Conservation (phyloP, 1,140 invertebrate species). For the Drosophila tsacasi region DNA sequence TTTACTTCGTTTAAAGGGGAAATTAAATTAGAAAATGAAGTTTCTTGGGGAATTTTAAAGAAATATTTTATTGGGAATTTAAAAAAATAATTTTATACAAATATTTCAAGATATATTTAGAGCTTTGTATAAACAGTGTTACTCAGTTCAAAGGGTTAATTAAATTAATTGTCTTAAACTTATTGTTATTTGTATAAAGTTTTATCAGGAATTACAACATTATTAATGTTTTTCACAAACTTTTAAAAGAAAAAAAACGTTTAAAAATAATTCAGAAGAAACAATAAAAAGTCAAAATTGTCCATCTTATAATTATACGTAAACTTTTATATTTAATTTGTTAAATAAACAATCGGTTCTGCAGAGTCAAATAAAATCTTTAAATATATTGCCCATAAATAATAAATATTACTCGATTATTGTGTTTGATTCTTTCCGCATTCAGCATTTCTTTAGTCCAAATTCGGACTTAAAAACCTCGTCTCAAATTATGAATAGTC, state of each 20-base stretch:
- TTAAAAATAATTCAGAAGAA: neutral
- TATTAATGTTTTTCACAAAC: no score
- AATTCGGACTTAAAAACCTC: neutral
- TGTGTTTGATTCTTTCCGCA: neutral
- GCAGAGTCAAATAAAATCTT: neutral
- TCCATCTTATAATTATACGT: neutral
- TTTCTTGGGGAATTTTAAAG: no score
- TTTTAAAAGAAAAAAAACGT: neutral
- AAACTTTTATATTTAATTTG: neutral
- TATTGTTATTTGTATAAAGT: no score
- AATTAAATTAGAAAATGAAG: neutral
- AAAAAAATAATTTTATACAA: no score
- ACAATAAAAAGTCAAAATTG: neutral
- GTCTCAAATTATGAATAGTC: constrained; percentile 4
- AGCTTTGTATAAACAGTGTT: neutral
- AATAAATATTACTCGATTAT: neutral
- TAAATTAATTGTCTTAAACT: neutral
- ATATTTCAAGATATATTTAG: neutral
- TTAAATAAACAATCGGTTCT: neutral
- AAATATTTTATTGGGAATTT: no score
- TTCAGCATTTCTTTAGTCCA: constrained; percentile 4
- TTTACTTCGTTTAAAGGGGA: neutral
- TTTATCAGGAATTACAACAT: neutral
- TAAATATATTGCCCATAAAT: neutral
- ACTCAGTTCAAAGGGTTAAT: neutral